Percentiles rank a stretch among this genome's conserved stretches.
Conservation (phyloP, 2,888 invertebrate genomes). For the Ferdinandea cuprea region DNA sequence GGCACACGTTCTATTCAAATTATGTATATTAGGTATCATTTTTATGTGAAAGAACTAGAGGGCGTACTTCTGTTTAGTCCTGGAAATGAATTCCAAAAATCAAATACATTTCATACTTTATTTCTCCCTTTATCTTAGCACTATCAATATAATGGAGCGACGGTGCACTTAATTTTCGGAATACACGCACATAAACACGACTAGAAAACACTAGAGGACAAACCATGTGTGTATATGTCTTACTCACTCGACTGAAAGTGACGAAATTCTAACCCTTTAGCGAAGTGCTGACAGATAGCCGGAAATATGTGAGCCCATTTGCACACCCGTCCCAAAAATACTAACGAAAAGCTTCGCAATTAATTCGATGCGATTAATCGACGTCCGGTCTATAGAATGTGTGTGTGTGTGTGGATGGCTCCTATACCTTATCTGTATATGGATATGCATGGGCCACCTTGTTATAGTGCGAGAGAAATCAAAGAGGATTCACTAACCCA, state of each 20-base stretch:
- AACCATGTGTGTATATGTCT: slow-evolving; percentile 1
- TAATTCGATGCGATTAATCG: slow-evolving; percentile 65
- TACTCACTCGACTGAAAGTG: slow-evolving; percentile 32
- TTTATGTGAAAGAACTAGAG: too few relatives aligned
- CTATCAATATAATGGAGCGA: too few relatives aligned
- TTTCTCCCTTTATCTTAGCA: too few relatives aligned
- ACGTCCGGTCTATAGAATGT: slow-evolving; percentile 44
- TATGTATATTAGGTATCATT: too few relatives aligned
- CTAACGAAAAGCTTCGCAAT: slow-evolving; percentile 59
- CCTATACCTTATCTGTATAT: neutral
- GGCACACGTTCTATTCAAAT: too few relatives aligned
- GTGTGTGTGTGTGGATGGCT: slow-evolving; percentile 7
- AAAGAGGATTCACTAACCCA: slow-evolving; percentile 59
- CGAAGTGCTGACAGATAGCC: slow-evolving; percentile 57
- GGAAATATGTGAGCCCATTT: slow-evolving; percentile 58
- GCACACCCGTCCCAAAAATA: slow-evolving; percentile 45
- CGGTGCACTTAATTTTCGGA: neutral
- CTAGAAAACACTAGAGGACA: neutral
- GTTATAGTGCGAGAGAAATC: slow-evolving; percentile 47
- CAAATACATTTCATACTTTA: too few relatives aligned
- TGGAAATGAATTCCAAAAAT: too few relatives aligned
- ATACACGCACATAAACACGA: neutral
- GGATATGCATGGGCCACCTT: slow-evolving; percentile 15
- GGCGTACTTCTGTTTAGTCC: too few relatives aligned
- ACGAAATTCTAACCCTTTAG: slow-evolving; percentile 60